phyloP scores from a whole-genome alignment of 2,888 invertebrate species.

The Ornithoptera alexandrae region DNA sequence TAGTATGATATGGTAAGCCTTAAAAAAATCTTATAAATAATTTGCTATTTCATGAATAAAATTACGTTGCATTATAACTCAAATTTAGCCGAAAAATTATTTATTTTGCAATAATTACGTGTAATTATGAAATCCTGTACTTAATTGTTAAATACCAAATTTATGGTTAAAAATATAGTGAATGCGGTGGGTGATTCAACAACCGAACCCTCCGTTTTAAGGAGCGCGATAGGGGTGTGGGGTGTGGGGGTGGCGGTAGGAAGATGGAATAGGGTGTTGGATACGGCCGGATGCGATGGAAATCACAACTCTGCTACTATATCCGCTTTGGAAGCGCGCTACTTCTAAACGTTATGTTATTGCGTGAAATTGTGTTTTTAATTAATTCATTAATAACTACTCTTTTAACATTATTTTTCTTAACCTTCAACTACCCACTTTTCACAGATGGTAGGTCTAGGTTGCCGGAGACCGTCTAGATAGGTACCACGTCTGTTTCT shows the following conservation, averaged over 20 bases:
- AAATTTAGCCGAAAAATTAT: too few species aligned
- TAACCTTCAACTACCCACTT: too few species aligned
- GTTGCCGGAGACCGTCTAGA: too few species aligned
- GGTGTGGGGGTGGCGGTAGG: conserved; percentile 3
- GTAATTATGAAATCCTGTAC: neutral
- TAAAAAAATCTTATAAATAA: too few species aligned
- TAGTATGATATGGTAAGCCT: too few species aligned
- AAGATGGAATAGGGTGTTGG: conserved; percentile 7
- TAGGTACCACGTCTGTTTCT: too few species aligned
- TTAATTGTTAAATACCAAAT: conserved; percentile 18
- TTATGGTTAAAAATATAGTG: conserved; percentile 22
- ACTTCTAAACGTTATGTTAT: conserved; percentile 30
- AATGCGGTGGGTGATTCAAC: conserved; percentile 28
- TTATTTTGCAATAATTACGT: too few species aligned
- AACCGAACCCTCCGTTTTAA: conserved; percentile 18
- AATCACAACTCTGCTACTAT: conserved; percentile 35
- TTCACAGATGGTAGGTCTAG: too few species aligned
- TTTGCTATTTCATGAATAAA: too few species aligned
- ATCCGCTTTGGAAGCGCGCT: conserved; percentile 33
- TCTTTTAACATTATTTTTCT: too few species aligned
- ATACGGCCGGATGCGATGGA: conserved; percentile 31
- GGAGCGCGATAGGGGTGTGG: conserved; percentile 7
- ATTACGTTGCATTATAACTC: too few species aligned
- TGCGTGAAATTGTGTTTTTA: conserved; percentile 19
- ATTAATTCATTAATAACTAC: conserved; percentile 13